Evolutionary conservation across 92 coral and sea anemone genomes (phyloP), one percentile per base, ranked within the genome.

Genomic region (Micromussa lordhowensis): DNA sequence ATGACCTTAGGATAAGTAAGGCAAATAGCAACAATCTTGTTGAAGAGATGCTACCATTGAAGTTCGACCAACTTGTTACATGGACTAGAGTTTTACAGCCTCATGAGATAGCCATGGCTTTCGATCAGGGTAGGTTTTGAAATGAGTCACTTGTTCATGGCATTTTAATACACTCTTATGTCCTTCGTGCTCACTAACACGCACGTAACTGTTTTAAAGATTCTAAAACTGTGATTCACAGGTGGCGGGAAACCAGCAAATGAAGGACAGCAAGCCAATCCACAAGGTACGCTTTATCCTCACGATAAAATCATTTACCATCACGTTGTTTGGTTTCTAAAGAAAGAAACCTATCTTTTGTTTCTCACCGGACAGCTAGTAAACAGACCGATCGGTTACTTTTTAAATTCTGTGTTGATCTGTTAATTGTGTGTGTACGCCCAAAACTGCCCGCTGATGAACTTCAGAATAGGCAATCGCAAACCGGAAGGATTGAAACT

Each of bases 61-160:
- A 86, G n/a, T 40, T 86, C 78, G 89, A 86, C 68, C 82, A 86
- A 77, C 28, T 85, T 28, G 89, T 66, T 12, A 77, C 77, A 5
- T 86, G 89, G 89, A 19, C 16, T 13, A 86, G 75, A 64, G 69
- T 86, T 44, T 53, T 86, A 66, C 58, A 22, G 31, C 11, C 30
- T 22, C 28, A 61, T 7, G 76, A 77, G 64, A 64, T 86, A n/a
- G 32, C 2, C 4, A 13, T 44, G 66, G 89, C 89, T 49, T 86
- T 86, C 77, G 11, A 77, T 1, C 64, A 86, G 59, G 89, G 89
- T 86, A 86, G 17, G 81, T 57, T 24, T 15, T 19, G 16, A 32
- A 80, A 21, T 8, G 28, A 59, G 61, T 5, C 3, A 24, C 36
- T 7, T 30, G 21, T n/a, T n/a, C 34, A 11, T 21, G 54, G 8